Evolutionary conservation across 2,797 vertebrate genomes (phyloP).

Genomic region (Peromyscus aztecus): DNA sequence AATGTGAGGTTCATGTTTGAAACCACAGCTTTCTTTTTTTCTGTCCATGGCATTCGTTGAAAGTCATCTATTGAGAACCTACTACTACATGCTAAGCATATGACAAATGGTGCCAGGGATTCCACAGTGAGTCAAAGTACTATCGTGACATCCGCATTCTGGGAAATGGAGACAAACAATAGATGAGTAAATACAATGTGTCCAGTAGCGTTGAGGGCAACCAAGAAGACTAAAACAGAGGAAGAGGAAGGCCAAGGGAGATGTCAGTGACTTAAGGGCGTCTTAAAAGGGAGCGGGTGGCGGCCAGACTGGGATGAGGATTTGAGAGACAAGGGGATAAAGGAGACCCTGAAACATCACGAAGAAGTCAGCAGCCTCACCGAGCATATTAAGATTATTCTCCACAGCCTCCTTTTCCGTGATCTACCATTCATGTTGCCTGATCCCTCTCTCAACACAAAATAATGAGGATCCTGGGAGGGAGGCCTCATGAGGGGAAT

Average conservation of each 20-base stretch:
- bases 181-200: neutral
- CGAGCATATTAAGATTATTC: neutral
- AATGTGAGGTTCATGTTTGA: neutral
- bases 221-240: neutral
- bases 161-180: neutral
- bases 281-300: neutral
- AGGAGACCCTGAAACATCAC: neutral
- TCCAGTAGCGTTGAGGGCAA: neutral
- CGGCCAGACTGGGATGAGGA: neutral
- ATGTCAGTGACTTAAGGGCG: neutral
- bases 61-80: neutral
- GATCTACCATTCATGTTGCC: neutral
- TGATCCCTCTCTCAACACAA: slow-evolving; percentile 40
- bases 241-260: neutral
- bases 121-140: neutral
- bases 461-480: slow-evolving; percentile 63
- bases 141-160: neutral
- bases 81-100: neutral
- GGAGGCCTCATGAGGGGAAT: slow-evolving; percentile 34
- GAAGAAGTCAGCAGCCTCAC: slow-evolving; percentile 19
- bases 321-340: neutral
- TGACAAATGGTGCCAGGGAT: neutral
- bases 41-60: neutral
- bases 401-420: neutral
- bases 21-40: neutral